A percentile compares a stretch with the other conserved stretches of the same genome.
These are phyloP conservation scores for Ashinkailepas kermadecensis DNA, from an alignment of 2,888 invertebrate species.

Conservation along the genomic window DNA sequence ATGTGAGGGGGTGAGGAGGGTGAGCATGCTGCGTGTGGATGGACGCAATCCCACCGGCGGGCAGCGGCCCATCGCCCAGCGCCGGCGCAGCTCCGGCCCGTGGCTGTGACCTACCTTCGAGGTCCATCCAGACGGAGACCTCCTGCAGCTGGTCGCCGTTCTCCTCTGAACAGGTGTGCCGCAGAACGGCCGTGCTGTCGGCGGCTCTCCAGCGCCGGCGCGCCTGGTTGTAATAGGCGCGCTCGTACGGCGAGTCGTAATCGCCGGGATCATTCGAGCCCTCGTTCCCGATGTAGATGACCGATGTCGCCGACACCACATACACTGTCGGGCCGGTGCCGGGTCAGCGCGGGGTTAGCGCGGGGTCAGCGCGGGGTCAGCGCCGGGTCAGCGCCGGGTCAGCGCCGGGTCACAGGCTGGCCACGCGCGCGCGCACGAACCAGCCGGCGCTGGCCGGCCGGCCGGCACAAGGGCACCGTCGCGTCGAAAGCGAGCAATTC, in stretches of 20 bases:
- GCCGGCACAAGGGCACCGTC: no score
- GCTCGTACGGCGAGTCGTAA: conserved; percentile 3
- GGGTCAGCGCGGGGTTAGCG: background rate
- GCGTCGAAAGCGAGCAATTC: no score
- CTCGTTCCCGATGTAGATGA: conserved; percentile 20
- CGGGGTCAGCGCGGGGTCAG: background rate
- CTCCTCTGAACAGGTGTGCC: background rate
- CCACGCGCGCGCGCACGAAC: no score
- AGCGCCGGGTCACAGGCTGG: no score
- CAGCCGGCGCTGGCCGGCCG: no score
- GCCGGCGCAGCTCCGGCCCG: no score
- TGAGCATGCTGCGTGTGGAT: no score
- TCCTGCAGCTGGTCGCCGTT: conserved; percentile 7
- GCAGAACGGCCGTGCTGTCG: background rate
- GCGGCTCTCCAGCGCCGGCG: background rate
- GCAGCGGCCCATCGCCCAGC: no score
- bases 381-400: no score
- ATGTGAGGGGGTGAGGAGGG: no score
- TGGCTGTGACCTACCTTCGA: background rate
- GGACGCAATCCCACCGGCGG: no score
- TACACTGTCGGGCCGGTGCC: conserved; percentile 10
- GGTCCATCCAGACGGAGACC: conserved; percentile 15
- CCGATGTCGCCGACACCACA: conserved; percentile 3
- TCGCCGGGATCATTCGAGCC: background rate
- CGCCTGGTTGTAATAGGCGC: background rate